Base-by-base conservation (phyloP, 2,888 invertebrate species). In the Mesochorus sp. region DNA sequence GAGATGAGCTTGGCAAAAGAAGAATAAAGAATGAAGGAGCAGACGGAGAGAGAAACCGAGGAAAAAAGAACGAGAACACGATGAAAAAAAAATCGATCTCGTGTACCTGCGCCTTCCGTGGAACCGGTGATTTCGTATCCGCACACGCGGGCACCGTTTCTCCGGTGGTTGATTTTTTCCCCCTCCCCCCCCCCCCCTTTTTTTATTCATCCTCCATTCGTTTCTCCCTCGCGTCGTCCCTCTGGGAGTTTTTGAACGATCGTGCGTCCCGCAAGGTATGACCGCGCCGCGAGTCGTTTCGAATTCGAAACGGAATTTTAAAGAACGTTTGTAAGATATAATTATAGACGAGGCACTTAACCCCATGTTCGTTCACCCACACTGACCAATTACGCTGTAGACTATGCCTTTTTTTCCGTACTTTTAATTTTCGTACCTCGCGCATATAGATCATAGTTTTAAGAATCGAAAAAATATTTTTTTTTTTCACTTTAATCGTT, bases 91-190 rank as follows among this genome's bases (percentile, higher is more conserved):
- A 51, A 6, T 10, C 14, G 21, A 42, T 66, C 62, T 21, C 34
- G 47, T n/a, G n/a, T 64, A 34, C 14, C 67, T 49, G 51, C n/a
- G n/a, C 55, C 51, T 61, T 49, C 49, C 37, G 39, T 26, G 64
- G 34, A 72, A 55, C 51, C 62, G 51, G 72, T 72, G 62, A 64
- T 51, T 53, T 57, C 17, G 28, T 31, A 57, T 49, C 71, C 64
- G 8, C 64, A 19, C 31, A 10, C 55, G 34, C 34, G 34, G 21
- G 55, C 55, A 37, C 55, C 19, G 21, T 57, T 57, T 37, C 37
- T 8, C n/a, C 34, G 55, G 21, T 49, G 17, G 42, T n/a, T 64
- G 34, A 21, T 24, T 8, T 49, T n/a, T 10, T 24, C 10, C n/a
- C n/a, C n/a, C n/a, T n/a, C n/a, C n/a, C n/a, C n/a, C n/a, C n/a